A percentile compares a stretch with the other conserved stretches of the same genome.
Evolutionary conservation across 30 jellyfish, hydroid and myxozoan genomes (phyloP).

Genomic region (Hydractinia echinata): DNA sequence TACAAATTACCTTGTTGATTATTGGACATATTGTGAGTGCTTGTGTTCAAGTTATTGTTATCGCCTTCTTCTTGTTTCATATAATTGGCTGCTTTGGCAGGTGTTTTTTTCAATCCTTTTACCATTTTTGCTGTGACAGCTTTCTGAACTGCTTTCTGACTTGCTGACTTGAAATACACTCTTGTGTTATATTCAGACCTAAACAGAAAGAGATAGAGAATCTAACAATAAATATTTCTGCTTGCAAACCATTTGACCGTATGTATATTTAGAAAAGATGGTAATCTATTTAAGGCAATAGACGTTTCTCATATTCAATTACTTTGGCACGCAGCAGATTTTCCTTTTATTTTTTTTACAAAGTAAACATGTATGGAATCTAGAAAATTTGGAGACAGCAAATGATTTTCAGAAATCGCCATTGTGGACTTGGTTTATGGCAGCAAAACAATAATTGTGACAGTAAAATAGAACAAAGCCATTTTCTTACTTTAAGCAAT

Average conservation of each 20-base stretch:
- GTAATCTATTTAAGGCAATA: no score
- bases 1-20: no score
- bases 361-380: background rate
- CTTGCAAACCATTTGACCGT: no score
- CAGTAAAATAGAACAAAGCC: no score
- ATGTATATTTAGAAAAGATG: no score
- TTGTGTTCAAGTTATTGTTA: background rate
- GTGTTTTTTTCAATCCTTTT: background rate
- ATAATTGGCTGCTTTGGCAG: background rate
- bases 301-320: no score
- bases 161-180: slow-evolving; percentile 56
- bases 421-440: no score
- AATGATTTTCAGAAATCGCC: no score
- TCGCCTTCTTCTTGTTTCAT: slow-evolving; percentile 3
- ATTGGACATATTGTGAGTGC: background rate
- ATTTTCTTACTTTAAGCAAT: no score
- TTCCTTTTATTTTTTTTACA: background rate
- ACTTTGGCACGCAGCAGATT: no score
- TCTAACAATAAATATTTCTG: background rate
- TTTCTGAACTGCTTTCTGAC: slow-evolving; percentile 39
- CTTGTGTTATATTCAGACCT: slow-evolving; percentile 75
- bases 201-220: background rate
- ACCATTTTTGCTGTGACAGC: slow-evolving; percentile 9
- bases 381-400: no score
- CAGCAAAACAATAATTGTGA: no score